Conservation (phyloP, 2,888 invertebrate species). For the Eupeodes luniger region DNA sequence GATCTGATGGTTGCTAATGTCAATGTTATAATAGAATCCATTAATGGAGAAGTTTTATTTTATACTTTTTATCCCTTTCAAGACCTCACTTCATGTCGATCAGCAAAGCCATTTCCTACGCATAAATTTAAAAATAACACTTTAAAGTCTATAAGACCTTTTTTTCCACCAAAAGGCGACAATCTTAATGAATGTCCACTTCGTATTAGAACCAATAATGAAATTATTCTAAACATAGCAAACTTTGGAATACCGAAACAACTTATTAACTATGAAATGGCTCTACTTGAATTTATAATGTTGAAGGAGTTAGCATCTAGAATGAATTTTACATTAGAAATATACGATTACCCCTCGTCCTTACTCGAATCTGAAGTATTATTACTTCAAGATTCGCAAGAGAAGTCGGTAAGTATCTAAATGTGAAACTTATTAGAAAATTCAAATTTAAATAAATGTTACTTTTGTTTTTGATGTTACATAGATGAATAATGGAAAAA, state of each 20-base stretch:
- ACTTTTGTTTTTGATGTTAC: too few relatives aligned
- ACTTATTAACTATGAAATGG: neutral
- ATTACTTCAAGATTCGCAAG: neutral
- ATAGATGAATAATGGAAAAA: too few relatives aligned
- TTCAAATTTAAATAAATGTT: too few relatives aligned
- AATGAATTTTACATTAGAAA: slow-evolving; percentile 3
- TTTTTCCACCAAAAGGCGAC: slow-evolving; percentile 1
- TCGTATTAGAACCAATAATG: neutral
- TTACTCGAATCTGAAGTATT: neutral
- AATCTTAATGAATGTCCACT: slow-evolving; percentile 1
- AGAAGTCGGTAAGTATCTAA: neutral
- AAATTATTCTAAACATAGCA: neutral
- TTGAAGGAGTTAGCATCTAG: neutral
- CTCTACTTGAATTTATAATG: neutral
- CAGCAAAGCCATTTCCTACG: neutral
- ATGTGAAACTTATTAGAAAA: too few relatives aligned
- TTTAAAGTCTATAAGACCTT: accelerated
- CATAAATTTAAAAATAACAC: neutral
- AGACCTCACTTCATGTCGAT: neutral
- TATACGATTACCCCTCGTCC: neutral
- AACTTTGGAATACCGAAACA: neutral
- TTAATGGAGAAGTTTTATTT: neutral
- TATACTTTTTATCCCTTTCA: slow-evolving; percentile 3
- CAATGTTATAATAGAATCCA: neutral
- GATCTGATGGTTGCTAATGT: slow-evolving; percentile 1